Conservation (phyloP, 1,140 invertebrate genomes). For the Megathymus violae region DNA sequence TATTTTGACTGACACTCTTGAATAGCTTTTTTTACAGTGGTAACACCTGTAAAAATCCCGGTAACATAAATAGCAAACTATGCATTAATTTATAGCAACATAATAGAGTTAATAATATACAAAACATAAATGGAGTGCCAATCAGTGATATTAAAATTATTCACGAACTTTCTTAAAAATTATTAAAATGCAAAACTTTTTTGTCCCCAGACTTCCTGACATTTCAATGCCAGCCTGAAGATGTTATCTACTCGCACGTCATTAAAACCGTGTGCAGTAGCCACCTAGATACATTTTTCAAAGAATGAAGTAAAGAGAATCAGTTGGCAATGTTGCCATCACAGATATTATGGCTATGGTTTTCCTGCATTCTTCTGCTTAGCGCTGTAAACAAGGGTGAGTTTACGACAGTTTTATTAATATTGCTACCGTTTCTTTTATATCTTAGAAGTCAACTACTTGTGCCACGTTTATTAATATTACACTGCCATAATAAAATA, state of each 20-base stretch:
- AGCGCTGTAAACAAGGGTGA: conserved; percentile 30
- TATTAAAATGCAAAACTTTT: conserved; percentile 8
- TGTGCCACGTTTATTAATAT: conserved; percentile 2
- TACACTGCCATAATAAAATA: neutral
- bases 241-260: conserved; percentile 4
- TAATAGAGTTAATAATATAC: no score
- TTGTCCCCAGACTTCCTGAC: conserved; percentile 5
- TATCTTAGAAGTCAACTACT: neutral
- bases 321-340: conserved; percentile 32
- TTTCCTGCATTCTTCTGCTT: conserved; percentile 14
- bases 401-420: conserved; percentile 8
- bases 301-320: conserved; percentile 26
- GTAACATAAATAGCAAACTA: no score
- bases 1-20: no score
- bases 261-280: conserved; percentile 2
- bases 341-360: conserved; percentile 27
- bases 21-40: no score
- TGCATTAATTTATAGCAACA: no score
- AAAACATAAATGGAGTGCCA: no score
- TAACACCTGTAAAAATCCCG: no score
- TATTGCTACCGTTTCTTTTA: conserved; percentile 4
- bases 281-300: conserved; percentile 4
- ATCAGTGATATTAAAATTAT: no score
- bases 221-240: conserved; percentile 1
- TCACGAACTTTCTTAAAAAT: conserved; percentile 5